Conservation (phyloP, 2,113 vertebrate species). For the Tylochromis polylepis region DNA sequence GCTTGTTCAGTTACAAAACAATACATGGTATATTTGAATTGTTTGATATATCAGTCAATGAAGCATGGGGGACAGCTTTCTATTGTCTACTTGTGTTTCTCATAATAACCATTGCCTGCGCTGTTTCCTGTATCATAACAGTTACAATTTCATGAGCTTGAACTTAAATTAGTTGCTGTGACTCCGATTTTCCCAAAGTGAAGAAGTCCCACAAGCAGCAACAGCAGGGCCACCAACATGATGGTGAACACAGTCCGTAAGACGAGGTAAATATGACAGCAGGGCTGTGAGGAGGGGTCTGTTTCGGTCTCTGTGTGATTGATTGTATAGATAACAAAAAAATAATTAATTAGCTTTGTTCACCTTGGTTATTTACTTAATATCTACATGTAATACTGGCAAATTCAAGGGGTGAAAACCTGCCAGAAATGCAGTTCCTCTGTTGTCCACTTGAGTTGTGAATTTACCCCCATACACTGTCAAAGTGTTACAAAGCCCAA, state of each 20-base stretch:
- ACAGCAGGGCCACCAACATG: neutral
- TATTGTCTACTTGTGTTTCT: rapidly evolving
- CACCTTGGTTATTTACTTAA: rapidly evolving
- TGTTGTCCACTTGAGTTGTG: neutral
- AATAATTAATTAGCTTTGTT: neutral
- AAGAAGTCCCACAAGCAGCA: neutral
- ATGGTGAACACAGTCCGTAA: neutral
- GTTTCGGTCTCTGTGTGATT: neutral
- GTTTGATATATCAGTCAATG: neutral
- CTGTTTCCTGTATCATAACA: rapidly evolving
- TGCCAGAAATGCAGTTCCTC: rapidly evolving
- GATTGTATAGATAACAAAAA: neutral
- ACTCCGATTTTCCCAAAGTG: neutral
- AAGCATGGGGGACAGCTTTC: neutral
- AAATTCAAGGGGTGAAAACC: neutral
- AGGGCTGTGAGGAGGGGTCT: neutral
- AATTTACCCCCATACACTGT: neutral
- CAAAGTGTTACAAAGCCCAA: neutral
- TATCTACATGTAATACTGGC: neutral
- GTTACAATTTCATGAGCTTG: neutral
- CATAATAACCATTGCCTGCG: neutral
- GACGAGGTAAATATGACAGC: neutral
- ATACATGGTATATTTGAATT: neutral
- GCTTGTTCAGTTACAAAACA: neutral
- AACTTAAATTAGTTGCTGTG: neutral